Percentiles rank a stretch among this genome's conserved stretches.
Conservation (phyloP, 2,113 vertebrate genomes). For the Otis tarda region DNA sequence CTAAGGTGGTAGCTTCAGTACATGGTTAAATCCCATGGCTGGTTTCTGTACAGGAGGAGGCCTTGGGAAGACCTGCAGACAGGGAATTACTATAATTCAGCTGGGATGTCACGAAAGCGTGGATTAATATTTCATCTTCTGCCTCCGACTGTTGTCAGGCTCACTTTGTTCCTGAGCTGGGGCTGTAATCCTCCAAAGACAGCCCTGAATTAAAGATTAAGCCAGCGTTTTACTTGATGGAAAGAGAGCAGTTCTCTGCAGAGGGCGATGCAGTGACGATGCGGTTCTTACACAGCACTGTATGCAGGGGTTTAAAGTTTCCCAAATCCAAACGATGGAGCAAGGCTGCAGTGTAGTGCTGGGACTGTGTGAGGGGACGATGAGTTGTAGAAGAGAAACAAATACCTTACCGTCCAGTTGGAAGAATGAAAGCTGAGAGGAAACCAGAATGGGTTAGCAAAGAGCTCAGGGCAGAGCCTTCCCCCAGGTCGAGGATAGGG, state of each 20-base stretch:
- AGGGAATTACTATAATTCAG: slow-evolving; percentile 49
- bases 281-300: rapidly evolving
- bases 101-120: not conserved
- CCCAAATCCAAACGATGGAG: not conserved
- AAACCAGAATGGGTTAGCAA: rapidly evolving
- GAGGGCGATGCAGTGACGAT: not conserved
- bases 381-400: not conserved
- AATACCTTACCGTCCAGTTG: not conserved
- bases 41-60: not conserved
- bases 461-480: not conserved
- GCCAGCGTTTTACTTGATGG: not conserved
- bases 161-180: slow-evolving; percentile 29
- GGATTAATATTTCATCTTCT: slow-evolving; percentile 61
- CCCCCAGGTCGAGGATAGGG: no score
- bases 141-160: slow-evolving; percentile 12
- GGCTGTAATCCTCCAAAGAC: slow-evolving; percentile 46
- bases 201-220: slow-evolving; percentile 55
- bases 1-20: no score
- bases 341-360: not conserved
- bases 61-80: slow-evolving; percentile 29
- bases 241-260: not conserved
- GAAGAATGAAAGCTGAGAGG: not conserved
- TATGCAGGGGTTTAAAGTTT: not conserved
- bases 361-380: not conserved
- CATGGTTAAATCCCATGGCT: not conserved